phyloP scores from a whole-genome alignment of 2,113 vertebrate genomes.

The Nymphicus hollandicus region DNA sequence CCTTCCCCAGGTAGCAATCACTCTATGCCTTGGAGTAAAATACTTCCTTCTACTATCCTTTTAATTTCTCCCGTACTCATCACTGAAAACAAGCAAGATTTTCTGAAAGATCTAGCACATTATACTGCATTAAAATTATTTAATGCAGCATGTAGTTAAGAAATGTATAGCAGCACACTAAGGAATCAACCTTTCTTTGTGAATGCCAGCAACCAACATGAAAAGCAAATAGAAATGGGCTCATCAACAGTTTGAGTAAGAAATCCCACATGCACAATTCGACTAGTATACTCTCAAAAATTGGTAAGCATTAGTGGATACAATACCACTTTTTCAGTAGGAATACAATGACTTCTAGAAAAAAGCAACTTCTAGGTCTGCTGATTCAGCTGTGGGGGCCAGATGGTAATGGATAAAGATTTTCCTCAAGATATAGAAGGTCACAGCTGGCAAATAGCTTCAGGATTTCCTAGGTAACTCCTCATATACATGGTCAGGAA shows the following conservation, averaged over 20 bases:
- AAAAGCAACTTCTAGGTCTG: not conserved
- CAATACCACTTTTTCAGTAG: not conserved
- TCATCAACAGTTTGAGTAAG: not conserved
- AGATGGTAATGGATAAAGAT: not conserved
- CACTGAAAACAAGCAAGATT: not conserved
- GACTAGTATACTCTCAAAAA: not conserved
- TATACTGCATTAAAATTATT: not conserved
- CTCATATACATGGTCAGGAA: not conserved
- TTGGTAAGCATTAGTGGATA: not conserved
- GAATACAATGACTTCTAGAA: not conserved
- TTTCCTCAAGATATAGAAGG: not conserved
- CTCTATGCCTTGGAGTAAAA: not conserved
- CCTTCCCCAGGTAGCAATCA: not conserved
- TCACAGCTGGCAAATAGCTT: not conserved
- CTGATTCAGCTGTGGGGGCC: not conserved
- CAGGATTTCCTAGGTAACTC: not conserved
- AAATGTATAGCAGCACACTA: not conserved
- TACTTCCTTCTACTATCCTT: not conserved
- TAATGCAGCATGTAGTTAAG: not conserved
- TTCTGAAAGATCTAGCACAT: not conserved
- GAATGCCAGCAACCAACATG: not conserved
- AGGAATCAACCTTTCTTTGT: not conserved
- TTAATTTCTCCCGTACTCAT: not conserved
- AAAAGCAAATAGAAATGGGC: not conserved
- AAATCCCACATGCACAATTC: not conserved